Evolutionary conservation across 2,113 vertebrate species (phyloP), one percentile per base, ranked within the genome.

Genomic region (Hydrolagus affinis): DNA sequence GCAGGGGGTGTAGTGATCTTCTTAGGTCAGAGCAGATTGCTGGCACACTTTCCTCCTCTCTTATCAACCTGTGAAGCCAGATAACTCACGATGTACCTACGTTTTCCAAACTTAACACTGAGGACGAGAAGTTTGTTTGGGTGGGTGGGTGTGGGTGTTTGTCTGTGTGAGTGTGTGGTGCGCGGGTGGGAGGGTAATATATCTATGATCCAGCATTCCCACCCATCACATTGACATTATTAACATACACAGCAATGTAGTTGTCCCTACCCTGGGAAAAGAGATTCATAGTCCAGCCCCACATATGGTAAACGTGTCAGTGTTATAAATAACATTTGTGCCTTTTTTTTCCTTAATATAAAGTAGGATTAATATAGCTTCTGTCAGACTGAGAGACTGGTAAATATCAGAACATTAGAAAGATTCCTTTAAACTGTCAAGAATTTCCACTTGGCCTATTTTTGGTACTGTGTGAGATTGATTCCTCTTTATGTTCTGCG

Each of bases 381-480:
- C 78, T 32, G 78, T 83, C 62, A 11, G 25, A 32, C 19, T 9
- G 71, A 80, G 57, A 78, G 7, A 7, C 25, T 32, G 62, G 17
- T 15, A 66, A 83, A 30, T 83, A 68, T 83, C 30, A 83, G 17
- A 28, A 83, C 60, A 83, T 44, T 83, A 19, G 15, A 64, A 83
- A 19, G 64, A 83, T 66, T 30, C 8, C 25, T 83, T 30, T 64
- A 83, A 83, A 68, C 60, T 6, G 62, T 10, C 66, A 15, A 25
- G 32, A 66, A 83, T 32, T 83, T 83, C 17, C 78, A 83, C 17
- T 30, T 83, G 78, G 15, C 28, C 62, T 30, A 19, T 66, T 83
- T 25, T 32, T 83, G 78, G 78, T 28, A 83, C 23, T n/a, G 17
- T 25, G 62, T 30, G 25, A 66, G 62, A 28, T 32, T 83, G 62